A percentile compares a stretch with the other conserved stretches of the same genome.
These are phyloP conservation scores for Phymatocera aterrima DNA, from an alignment of 2,888 invertebrate species.

Conservation along the genomic window DNA sequence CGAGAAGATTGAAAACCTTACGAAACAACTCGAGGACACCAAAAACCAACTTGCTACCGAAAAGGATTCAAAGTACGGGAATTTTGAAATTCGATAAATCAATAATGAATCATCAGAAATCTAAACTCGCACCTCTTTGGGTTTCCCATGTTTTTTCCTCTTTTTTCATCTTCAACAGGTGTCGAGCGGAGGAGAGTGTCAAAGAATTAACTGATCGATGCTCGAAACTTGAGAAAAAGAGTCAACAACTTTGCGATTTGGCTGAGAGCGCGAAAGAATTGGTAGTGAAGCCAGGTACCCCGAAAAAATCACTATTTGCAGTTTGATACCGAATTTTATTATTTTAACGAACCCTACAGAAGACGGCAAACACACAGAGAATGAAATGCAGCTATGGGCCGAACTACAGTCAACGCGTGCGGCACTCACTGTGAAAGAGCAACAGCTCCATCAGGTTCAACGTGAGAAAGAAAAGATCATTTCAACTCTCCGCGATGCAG, in stretches of 20 bases:
- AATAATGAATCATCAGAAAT: background rate
- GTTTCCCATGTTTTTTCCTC: background rate
- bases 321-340: background rate
- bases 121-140: no score
- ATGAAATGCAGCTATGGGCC: conserved; percentile 76
- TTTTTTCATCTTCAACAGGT: conserved; percentile 48
- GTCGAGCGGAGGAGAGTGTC: conserved; percentile 51
- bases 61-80: conserved; percentile 56
- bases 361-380: conserved; percentile 65
- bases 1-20: conserved; percentile 52
- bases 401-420: conserved; percentile 74
- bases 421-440: conserved; percentile 72
- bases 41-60: conserved; percentile 52
- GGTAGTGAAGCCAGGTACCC: conserved; percentile 47
- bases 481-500: conserved; percentile 75
- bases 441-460: conserved; percentile 73
- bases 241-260: conserved; percentile 57
- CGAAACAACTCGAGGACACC: conserved; percentile 52
- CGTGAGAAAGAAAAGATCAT: conserved; percentile 77
- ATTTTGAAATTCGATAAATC: background rate
- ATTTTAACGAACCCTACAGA: background rate
- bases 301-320: background rate
- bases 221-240: conserved; percentile 57
- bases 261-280: conserved; percentile 52
- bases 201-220: conserved; percentile 54